phyloP scores from a whole-genome alignment of 1,140 invertebrate genomes.

The Cardiocondyla obscurior region DNA sequence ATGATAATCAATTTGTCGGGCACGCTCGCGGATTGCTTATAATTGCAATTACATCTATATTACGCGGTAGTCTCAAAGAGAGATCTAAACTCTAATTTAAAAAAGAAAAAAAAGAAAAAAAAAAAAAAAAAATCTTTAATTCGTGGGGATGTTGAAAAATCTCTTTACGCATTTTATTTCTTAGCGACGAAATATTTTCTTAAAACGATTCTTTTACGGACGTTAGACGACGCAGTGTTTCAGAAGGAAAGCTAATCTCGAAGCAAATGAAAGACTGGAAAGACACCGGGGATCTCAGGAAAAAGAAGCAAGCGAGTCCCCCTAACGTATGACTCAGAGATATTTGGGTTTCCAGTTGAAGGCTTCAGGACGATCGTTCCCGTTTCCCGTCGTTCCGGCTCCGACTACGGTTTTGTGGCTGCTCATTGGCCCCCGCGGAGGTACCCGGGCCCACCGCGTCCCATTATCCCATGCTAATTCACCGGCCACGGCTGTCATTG shows the following conservation, averaged over 20 bases:
- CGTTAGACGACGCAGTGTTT: neutral
- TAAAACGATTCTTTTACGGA: neutral
- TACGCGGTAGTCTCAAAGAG: neutral
- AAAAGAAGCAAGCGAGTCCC: conserved; percentile 37
- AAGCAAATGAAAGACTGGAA: neutral
- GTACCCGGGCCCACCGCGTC: conserved; percentile 78
- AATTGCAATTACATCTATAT: conserved; percentile 44
- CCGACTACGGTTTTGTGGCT: conserved; percentile 66
- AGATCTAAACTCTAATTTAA: too few species aligned
- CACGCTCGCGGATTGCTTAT: neutral
- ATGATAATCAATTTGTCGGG: conserved; percentile 28
- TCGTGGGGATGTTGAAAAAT: too few species aligned
- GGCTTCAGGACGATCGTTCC: conserved; percentile 73
- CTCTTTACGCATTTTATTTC: too few species aligned
- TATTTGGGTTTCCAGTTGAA: conserved; percentile 73
- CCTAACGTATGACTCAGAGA: conserved; percentile 74
- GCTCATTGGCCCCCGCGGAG: conserved; percentile 78
- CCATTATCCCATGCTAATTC: conserved; percentile 85
- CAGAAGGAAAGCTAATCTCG: too few species aligned
- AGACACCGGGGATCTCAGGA: neutral
- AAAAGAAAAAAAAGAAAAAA: too few species aligned
- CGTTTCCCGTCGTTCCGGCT: conserved; percentile 63
- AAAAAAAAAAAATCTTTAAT: too few species aligned
- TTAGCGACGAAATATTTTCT: neutral
- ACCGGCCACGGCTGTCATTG: conserved; percentile 82